Percentiles rank a stretch among this genome's conserved stretches.
Conservation (phyloP, 2,113 vertebrate genomes). For the Stigmatopora nigra region DNA sequence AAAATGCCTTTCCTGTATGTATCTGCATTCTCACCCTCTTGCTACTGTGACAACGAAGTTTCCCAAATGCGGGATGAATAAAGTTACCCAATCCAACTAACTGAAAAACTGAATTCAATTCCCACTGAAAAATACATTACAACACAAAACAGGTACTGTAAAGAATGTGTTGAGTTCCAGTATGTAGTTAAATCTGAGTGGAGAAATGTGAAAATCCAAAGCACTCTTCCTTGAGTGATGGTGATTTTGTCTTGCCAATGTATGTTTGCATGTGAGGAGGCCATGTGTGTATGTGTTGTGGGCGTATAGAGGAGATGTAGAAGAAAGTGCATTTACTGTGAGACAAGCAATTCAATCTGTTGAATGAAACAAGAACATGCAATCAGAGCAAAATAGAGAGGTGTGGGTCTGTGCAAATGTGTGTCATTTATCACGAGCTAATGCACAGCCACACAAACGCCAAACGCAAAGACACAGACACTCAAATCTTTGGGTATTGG, state of each 20-base stretch:
- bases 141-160: conserved; percentile 6
- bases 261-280: neutral
- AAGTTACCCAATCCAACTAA: too few relatives aligned
- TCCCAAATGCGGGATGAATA: too few relatives aligned
- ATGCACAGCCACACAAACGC: conserved; percentile 20
- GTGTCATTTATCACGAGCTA: conserved; percentile 32
- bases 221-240: conserved; percentile 8
- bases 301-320: conserved; percentile 27
- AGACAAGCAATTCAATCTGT: conserved; percentile 43
- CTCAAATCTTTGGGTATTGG: neutral
- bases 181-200: neutral
- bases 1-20: too few relatives aligned
- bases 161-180: conserved; percentile 10
- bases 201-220: conserved; percentile 17
- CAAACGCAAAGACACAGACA: conserved; percentile 2
- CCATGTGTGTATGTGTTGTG: neutral
- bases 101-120: too few relatives aligned
- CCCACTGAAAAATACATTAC: too few relatives aligned
- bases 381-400: conserved; percentile 21
- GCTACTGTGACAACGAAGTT: too few relatives aligned
- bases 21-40: too few relatives aligned
- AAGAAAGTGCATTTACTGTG: conserved; percentile 38
- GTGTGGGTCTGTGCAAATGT: conserved; percentile 28
- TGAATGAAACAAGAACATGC: conserved; percentile 35
- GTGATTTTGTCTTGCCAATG: conserved; percentile 22